Evolutionary conservation across 1,140 invertebrate species (phyloP).

Genomic region (Cataglyphis hispanica): DNA sequence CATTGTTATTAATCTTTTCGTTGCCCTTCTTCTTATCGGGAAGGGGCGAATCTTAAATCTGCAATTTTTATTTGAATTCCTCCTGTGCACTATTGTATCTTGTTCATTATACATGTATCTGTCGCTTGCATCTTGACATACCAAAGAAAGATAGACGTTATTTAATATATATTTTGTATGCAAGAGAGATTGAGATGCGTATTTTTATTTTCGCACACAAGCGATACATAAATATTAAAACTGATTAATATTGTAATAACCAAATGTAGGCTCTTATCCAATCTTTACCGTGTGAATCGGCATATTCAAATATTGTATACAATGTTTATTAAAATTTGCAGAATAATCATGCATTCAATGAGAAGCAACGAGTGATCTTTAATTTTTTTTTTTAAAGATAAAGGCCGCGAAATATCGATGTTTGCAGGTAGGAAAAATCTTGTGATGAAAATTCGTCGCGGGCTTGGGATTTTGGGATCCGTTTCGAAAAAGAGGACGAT

Average conservation of each 20-base stretch:
- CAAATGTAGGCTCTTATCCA: not conserved
- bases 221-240: not conserved
- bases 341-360: conserved; percentile 64
- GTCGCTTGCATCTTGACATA: not conserved
- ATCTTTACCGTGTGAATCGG: not conserved
- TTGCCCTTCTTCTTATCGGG: conserved; percentile 20
- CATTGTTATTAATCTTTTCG: conserved; percentile 48
- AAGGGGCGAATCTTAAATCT: conserved; percentile 15
- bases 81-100: not conserved
- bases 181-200: not conserved
- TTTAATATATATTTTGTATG: conserved; percentile 3
- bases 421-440: conserved; percentile 61
- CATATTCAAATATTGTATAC: not conserved
- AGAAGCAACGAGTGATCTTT: conserved; percentile 5
- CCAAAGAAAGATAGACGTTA: not conserved
- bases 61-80: not conserved
- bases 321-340: conserved; percentile 52
- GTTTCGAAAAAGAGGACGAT: conserved; percentile 67
- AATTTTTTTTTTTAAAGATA: conserved; percentile 11
- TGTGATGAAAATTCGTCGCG: conserved; percentile 56
- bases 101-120: conserved; percentile 13
- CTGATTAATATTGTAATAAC: not conserved
- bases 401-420: conserved; percentile 44
- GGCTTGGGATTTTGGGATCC: conserved; percentile 71
- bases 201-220: not conserved